Base-by-base conservation (phyloP, 2,888 invertebrate species). In the Thereva nobilitata region DNA sequence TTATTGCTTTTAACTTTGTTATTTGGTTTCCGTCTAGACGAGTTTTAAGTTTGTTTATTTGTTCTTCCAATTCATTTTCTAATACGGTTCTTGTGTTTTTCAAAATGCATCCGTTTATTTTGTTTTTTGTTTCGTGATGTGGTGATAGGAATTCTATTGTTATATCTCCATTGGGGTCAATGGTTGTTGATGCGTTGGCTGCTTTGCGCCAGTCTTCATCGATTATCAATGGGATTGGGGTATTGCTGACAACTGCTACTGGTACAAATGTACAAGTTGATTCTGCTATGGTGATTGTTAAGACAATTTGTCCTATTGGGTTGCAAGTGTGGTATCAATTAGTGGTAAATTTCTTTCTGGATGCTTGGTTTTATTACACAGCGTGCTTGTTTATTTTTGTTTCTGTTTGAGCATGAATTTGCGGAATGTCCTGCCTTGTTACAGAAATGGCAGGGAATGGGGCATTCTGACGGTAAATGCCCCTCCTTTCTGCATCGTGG, bases 161-260 rank as follows among this genome's bases (percentile, higher is more conserved):
- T 23, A 23, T 23, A 2, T 54, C 64, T 1, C 64, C 64, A 35
- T 64, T 53, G 2, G 64, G 37, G 12, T 64, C 35, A 7, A 61
- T 40, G 5, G 23, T 3, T 2, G 41, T n/a, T 23, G 53, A 52
- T 7, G 12, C 23, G 9, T 52, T 38, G 5, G 52, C 38, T 4
- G 38, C 23, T 37, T 35, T 4, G 35, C 52, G 5, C 52, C 52
- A 35, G 4, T 52, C 52, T n/a, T 35, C 38, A 1, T 10, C 52
- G 1, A 52, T 1, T 37, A 52, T 52, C 2, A 52, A 5, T 3
- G 52, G 52, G 5, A 52, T 38, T 37, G 52, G 52, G 10, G 4
- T 52, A 4, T 52, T 52, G 4, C 7, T 35, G 9, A 52, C 38
- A 3, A 52, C 37, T 4, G 52, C 52, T 38, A 52, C 37, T 52